Conservation (phyloP, 2,113 vertebrate genomes). For the Tinamus guttatus region DNA sequence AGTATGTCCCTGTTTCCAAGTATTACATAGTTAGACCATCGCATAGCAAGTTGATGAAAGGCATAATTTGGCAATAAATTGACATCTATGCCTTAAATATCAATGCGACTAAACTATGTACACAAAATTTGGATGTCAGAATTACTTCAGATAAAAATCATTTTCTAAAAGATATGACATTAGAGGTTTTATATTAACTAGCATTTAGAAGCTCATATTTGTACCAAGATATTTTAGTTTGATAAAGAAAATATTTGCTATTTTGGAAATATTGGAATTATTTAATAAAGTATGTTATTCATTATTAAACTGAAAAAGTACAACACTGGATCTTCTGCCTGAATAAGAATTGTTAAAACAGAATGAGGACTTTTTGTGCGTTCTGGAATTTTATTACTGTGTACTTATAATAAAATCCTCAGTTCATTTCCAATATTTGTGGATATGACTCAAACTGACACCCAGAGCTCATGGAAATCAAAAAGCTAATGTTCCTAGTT, state of each 20-base stretch:
- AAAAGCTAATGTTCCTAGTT: conserved; percentile 55
- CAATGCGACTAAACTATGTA: neutral
- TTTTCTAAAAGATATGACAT: neutral
- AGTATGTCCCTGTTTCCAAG: neutral
- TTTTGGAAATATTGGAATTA: neutral
- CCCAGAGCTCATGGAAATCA: neutral
- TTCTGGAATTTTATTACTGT: neutral
- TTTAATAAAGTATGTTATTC: neutral
- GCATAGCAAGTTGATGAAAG: neutral
- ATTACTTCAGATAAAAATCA: neutral
- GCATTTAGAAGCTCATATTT: neutral
- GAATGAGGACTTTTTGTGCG: neutral
- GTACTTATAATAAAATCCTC: neutral
- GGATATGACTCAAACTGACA: conserved; percentile 46
- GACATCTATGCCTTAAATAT: neutral
- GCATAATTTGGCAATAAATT: neutral
- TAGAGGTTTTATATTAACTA: neutral
- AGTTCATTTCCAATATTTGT: neutral
- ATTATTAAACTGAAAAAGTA: neutral
- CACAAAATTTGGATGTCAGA: neutral
- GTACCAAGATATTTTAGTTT: neutral
- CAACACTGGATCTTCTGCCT: neutral
- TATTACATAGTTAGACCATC: neutral
- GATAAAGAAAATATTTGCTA: neutral
- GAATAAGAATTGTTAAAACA: neutral